Percentiles rank a stretch among this genome's conserved stretches.
phyloP scores from a whole-genome alignment of 2,888 invertebrate genomes.

The Trichopria drosophilae region DNA sequence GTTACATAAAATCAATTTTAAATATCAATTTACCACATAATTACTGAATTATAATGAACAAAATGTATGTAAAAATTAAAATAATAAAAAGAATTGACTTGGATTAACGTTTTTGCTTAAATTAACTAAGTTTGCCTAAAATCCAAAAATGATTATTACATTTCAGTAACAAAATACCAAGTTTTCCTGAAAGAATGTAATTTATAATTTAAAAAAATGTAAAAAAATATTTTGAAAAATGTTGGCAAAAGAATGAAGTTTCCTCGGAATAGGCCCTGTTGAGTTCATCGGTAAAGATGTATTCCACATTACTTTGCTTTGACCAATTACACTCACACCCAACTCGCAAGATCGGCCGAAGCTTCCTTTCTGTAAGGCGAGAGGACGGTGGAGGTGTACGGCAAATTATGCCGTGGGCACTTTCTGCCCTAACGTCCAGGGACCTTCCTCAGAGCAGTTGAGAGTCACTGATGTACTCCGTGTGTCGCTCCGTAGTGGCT shows the following conservation, averaged over 20 bases:
- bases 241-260: slow-evolving; percentile 17
- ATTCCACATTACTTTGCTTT: slow-evolving; percentile 32
- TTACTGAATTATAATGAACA: no score
- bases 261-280: slow-evolving; percentile 34
- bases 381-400: slow-evolving; percentile 28
- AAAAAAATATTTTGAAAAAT: no score
- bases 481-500: slow-evolving; percentile 30
- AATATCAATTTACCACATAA: no score
- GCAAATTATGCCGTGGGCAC: slow-evolving; percentile 26
- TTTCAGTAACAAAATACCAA: no score
- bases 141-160: no score
- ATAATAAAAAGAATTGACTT: no score
- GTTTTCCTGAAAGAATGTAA: no score
- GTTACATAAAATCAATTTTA: no score
- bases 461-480: slow-evolving; percentile 14
- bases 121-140: no score
- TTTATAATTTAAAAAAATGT: no score
- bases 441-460: slow-evolving; percentile 32
- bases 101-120: no score
- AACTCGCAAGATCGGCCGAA: slow-evolving; percentile 25
- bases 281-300: slow-evolving; percentile 12
- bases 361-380: slow-evolving; percentile 21
- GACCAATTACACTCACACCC: slow-evolving; percentile 30
- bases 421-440: slow-evolving; percentile 33
- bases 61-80: no score